A percentile compares a stretch with the other conserved stretches of the same genome.
These are phyloP conservation scores for Phthorimaea operculella DNA, from an alignment of 1,140 invertebrate species.

Conservation along the genomic window DNA sequence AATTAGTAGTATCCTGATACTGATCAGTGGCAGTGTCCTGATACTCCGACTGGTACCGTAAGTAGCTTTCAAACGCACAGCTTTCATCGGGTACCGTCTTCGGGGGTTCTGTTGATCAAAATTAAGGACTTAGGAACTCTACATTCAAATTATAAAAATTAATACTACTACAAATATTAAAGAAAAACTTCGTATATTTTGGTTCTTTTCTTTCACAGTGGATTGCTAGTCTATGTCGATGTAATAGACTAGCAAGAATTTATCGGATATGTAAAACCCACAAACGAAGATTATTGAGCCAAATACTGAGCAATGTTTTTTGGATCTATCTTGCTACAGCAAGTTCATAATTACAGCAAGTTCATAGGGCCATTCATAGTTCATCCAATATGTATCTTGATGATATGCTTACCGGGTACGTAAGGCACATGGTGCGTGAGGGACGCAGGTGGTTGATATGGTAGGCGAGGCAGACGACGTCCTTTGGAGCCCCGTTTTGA, in stretches of 20 bases:
- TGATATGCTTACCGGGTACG: slow-evolving; percentile 28
- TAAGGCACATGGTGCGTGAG: slow-evolving; percentile 49
- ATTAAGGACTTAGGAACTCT: background rate
- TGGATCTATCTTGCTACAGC: too few species aligned
- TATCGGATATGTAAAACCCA: too few species aligned
- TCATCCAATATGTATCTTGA: too few species aligned
- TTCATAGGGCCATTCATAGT: too few species aligned
- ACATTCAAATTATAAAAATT: background rate
- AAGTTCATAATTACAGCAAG: too few species aligned
- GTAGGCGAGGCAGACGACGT: slow-evolving; percentile 39
- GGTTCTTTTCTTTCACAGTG: too few species aligned
- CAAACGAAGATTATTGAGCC: too few species aligned
- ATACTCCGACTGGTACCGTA: slow-evolving; percentile 41
- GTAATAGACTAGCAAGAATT: too few species aligned
- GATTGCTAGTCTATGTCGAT: too few species aligned
- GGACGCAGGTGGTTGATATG: slow-evolving; percentile 17
- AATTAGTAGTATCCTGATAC: slow-evolving; percentile 52
- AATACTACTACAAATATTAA: too few species aligned
- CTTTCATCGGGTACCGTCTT: slow-evolving; percentile 41
- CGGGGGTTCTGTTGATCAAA: slow-evolving; percentile 36
- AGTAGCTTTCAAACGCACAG: slow-evolving; percentile 40
- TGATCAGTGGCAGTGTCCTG: slow-evolving; percentile 44
- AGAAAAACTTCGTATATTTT: too few species aligned
- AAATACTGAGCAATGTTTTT: too few species aligned
- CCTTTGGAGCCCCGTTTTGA: slow-evolving; percentile 22